phyloP scores from a whole-genome alignment of 2,113 vertebrate species.

The Corythornis madagascariensis region DNA sequence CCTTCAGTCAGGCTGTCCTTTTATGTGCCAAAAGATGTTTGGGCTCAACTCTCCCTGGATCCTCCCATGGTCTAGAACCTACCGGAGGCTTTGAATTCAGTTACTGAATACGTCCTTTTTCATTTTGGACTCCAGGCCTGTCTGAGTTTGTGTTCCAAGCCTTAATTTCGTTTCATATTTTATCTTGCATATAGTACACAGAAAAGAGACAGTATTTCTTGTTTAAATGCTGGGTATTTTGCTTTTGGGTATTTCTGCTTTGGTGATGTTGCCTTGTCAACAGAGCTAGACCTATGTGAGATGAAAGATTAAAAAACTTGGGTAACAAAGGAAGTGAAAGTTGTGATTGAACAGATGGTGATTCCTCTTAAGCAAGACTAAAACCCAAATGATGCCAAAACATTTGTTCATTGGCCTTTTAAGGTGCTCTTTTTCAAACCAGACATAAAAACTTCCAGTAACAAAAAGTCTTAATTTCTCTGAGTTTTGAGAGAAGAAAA shows the following conservation, averaged over 20 bases:
- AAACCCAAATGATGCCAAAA: background rate
- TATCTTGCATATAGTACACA: background rate
- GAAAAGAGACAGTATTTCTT: background rate
- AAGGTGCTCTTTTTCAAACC: background rate
- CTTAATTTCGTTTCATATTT: background rate
- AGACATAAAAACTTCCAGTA: background rate
- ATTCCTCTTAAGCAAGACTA: background rate
- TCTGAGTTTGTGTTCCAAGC: background rate
- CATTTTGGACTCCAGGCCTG: background rate
- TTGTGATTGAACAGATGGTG: background rate
- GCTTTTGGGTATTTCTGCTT: background rate
- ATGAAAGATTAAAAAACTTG: background rate
- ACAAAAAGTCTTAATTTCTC: background rate
- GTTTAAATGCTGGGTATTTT: background rate
- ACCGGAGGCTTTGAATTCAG: background rate
- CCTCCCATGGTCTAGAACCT: background rate
- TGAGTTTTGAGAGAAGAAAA: background rate
- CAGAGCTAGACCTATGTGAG: background rate
- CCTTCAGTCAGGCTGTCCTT: background rate
- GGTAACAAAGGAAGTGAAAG: slow-evolving; percentile 31
- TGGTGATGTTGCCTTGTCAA: fast-evolving
- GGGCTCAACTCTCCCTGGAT: background rate
- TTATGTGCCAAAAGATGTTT: background rate
- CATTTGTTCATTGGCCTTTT: background rate
- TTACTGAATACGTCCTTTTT: background rate